Conservation (phyloP, 1,140 invertebrate genomes). For the Battus philenor region DNA sequence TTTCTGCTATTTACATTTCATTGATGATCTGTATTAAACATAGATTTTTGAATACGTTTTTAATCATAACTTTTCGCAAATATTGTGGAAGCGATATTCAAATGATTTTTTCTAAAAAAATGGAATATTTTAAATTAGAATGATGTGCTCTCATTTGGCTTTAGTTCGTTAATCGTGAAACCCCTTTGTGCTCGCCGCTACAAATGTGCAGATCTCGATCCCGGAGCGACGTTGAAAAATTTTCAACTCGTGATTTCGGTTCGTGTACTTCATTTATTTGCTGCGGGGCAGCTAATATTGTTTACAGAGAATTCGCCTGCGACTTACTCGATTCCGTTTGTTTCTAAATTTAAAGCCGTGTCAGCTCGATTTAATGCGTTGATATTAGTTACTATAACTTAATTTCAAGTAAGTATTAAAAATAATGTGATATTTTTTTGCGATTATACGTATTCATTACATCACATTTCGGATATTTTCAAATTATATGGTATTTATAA, state of each 20-base stretch:
- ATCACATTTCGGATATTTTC: no score
- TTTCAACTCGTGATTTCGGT: constrained; percentile 63
- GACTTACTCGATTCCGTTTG: constrained; percentile 4
- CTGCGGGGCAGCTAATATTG: constrained; percentile 53
- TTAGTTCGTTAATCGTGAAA: constrained; percentile 55
- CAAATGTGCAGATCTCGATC: constrained; percentile 45
- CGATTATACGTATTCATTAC: no score
- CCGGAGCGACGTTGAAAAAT: constrained; percentile 67
- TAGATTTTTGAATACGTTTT: no score
- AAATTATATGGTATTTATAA: constrained; percentile 38
- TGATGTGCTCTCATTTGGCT: constrained; percentile 55
- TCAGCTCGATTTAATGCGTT: no score
- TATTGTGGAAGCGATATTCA: no score
- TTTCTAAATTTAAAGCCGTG: constrained; percentile 1
- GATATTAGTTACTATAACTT: no score
- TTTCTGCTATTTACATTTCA: no score
- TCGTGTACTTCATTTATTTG: constrained; percentile 69
- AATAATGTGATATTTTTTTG: no score
- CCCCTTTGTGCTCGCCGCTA: constrained; percentile 53
- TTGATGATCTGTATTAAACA: no score
- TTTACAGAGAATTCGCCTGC: constrained; percentile 34
- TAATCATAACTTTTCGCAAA: no score
- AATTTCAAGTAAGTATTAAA: no score
- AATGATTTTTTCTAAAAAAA: no score
- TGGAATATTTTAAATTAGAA: constrained; percentile 36